Base-by-base conservation (phyloP, 2,113 vertebrate genomes). In the Dissostichus mawsoni region DNA sequence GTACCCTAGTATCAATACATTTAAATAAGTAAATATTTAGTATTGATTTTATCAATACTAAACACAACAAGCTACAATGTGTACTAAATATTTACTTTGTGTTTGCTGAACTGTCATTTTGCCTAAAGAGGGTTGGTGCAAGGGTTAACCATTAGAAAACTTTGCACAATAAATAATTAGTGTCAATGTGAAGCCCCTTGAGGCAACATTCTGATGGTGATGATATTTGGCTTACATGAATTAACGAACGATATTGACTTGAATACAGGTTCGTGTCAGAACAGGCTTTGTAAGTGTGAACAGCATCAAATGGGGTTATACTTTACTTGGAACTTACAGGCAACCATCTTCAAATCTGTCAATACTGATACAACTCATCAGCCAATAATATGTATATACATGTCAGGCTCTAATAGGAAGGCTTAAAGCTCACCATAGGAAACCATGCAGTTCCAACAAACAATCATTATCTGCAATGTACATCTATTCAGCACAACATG, bases 401-500 rank as follows among this genome's bases (percentile, higher is more conserved):
- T 1, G 7, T 16, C 36, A 73, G 55, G 33, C 12, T 52, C 12
- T 47, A 44, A 50, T 4, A 51, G 6, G 61, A 45, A 56, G 20
- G n/a, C 59, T 51, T 29, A 16, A 36, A 64, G 23, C 29, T 52
- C 23, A n/a, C 17, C 0, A 20, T 63, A 20, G 41, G 59, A 76
- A 55, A 76, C 18, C 58, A 29, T 33, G 11, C n/a, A 29, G 51
- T 70, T 55, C 50, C 73, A 74, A 76, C 74, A 83, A 61, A 44
- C 16, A 58, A 11, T 16, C 66, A 84, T 86, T 33, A 85, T 57
- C 75, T 29, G 72, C 66, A 67, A 65, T 12, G 33, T 63, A 70
- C 57, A 45, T 45, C 36, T n/a, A 51, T 56, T 71, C 52, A 68
- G 23, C 81, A 81, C 81, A 81, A 82, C 71, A 84, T 76, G 55